phyloP scores from a whole-genome alignment of 2,888 invertebrate species.

The Pristionchus japonicus region DNA sequence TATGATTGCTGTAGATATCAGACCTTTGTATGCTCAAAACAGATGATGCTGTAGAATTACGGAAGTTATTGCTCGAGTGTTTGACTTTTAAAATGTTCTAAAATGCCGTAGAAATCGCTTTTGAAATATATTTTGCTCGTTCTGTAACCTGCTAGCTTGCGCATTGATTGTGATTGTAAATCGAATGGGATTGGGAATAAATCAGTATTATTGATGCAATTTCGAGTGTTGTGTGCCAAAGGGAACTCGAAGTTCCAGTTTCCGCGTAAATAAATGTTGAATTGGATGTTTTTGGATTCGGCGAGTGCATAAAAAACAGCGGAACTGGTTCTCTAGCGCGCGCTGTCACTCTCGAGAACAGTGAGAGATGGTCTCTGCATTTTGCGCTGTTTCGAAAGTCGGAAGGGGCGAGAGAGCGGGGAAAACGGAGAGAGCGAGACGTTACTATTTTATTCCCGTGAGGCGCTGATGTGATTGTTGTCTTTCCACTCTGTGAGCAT shows the following conservation, averaged over 20 bases:
- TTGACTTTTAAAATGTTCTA: not conserved
- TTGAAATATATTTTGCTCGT: not conserved
- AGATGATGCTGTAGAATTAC: not conserved
- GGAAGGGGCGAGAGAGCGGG: not conserved
- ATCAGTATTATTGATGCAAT: not conserved
- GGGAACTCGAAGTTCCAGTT: not conserved
- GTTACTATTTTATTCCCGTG: not conserved
- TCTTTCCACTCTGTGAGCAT: not conserved
- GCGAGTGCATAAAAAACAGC: slow-evolving; percentile 5
- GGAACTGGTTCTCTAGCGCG: slow-evolving; percentile 4
- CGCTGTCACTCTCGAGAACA: not conserved
- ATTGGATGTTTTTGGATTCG: not conserved
- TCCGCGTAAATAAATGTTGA: not conserved
- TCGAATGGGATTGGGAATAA: not conserved
- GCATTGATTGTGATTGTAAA: slow-evolving; percentile 6
- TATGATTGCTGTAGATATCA: not conserved
- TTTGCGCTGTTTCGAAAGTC: not conserved
- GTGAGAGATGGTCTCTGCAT: too few relatives aligned
- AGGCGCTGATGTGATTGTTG: not conserved
- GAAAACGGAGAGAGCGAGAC: not conserved
- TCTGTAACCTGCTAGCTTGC: too few relatives aligned
- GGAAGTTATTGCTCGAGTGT: not conserved
- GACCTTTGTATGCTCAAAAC: not conserved
- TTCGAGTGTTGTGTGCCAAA: not conserved
- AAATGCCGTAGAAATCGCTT: not conserved